These are phyloP conservation scores for Agrotis segetum DNA, from an alignment of 2,888 invertebrate genomes.

Conservation along the genomic window DNA sequence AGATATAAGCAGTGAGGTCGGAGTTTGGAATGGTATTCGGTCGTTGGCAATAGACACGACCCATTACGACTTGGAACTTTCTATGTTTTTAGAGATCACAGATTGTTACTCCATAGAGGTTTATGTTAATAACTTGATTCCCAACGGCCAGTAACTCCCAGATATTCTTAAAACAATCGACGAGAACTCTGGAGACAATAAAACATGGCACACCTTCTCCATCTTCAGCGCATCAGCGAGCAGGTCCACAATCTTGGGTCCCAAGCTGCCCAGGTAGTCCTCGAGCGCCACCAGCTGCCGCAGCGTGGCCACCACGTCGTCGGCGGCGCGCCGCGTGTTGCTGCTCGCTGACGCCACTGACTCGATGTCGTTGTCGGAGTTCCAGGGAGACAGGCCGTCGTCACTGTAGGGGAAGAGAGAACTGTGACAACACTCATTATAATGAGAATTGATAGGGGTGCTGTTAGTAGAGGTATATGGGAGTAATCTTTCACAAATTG, in stretches of 20 bases:
- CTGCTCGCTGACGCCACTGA: conserved; percentile 73
- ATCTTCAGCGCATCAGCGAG: conserved; percentile 94
- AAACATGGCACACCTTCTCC: conserved; percentile 92
- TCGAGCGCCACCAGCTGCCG: conserved; percentile 95
- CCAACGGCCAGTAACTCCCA: too few species aligned
- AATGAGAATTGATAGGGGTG: too few species aligned
- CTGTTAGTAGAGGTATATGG: too few species aligned
- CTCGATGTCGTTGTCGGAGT: conserved; percentile 80
- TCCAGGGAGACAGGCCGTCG: conserved; percentile 83
- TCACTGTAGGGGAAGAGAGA: conserved; percentile 67
- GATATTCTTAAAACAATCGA: too few species aligned
- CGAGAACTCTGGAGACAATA: neutral
- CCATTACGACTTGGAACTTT: too few species aligned
- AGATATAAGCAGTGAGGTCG: too few species aligned
- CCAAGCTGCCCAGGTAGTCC: conserved; percentile 95
- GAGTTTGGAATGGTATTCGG: too few species aligned
- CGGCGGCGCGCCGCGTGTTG: conserved; percentile 67
- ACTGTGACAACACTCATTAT: neutral
- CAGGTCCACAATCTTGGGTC: conserved; percentile 94
- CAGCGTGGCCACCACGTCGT: conserved; percentile 93
- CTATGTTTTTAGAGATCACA: too few species aligned
- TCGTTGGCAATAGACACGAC: too few species aligned
- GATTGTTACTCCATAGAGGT: too few species aligned
- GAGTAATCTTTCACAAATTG: too few species aligned
- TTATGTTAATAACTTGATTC: too few species aligned